These are phyloP conservation scores for Apaloderma vittatum DNA, from an alignment of 2,113 vertebrate genomes.

Conservation along the genomic window DNA sequence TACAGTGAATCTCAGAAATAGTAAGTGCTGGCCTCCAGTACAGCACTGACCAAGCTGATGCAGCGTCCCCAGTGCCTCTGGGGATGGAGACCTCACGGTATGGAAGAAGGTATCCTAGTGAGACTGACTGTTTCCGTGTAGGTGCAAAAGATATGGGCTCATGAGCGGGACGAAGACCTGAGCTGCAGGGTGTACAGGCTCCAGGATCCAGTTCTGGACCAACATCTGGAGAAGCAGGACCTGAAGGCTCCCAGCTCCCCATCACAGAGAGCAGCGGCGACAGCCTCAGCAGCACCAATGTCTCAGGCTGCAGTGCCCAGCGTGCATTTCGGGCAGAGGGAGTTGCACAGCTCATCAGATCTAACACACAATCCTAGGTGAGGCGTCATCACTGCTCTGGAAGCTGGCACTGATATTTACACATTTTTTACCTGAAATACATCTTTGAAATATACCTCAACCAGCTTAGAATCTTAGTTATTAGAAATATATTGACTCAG, in stretches of 20 bases:
- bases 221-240: background rate
- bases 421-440: background rate
- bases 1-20: background rate
- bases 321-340: background rate
- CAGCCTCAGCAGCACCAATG: background rate
- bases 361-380: rapidly evolving
- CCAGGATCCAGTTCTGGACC: background rate
- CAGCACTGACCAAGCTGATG: background rate
- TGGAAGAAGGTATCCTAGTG: background rate
- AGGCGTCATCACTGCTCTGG: background rate
- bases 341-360: background rate
- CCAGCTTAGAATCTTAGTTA: background rate
- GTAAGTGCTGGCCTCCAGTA: background rate
- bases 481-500: background rate
- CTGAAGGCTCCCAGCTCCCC: background rate
- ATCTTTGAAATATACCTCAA: background rate
- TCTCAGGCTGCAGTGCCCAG: rapidly evolving
- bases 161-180: rapidly evolving
- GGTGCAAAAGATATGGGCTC: background rate
- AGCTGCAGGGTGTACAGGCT: background rate
- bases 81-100: background rate
- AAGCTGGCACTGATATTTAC: background rate
- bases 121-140: background rate
- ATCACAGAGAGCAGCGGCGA: too few relatives aligned
- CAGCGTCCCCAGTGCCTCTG: background rate